Conservation (phyloP, 2,888 invertebrate genomes). For the Dichetophora obliterata region DNA sequence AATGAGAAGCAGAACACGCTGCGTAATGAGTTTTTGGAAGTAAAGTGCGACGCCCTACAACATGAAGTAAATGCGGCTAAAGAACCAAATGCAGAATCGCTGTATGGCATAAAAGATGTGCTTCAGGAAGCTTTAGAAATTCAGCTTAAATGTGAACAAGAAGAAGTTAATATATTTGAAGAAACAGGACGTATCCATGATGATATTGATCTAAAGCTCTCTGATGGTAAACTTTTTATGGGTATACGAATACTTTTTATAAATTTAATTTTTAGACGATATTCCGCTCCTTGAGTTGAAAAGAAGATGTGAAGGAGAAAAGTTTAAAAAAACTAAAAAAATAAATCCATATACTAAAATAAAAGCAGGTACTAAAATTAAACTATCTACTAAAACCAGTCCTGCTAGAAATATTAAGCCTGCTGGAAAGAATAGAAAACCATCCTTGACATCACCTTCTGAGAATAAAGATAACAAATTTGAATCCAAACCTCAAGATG, state of each 20-base stretch:
- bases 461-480: no score
- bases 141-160: neutral
- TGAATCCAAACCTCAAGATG: no score
- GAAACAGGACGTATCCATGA: conserved; percentile 24
- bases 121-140: neutral
- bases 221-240: conserved; percentile 3
- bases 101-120: neutral
- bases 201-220: neutral
- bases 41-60: conserved; percentile 42
- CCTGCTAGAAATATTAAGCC: neutral
- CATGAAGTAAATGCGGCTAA: no score
- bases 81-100: neutral
- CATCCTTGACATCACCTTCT: no score
- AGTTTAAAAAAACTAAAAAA: conserved; percentile 31
- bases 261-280: conserved; percentile 35
- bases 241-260: neutral
- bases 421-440: neutral
- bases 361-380: neutral
- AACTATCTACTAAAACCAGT: neutral
- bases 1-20: conserved; percentile 48
- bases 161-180: conserved; percentile 26
- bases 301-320: conserved; percentile 29
- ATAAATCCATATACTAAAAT: neutral
- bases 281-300: conserved; percentile 43
- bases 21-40: conserved; percentile 49